Evolutionary conservation across 2,888 invertebrate species (phyloP).

Genomic region (Drosophila neutralis): DNA sequence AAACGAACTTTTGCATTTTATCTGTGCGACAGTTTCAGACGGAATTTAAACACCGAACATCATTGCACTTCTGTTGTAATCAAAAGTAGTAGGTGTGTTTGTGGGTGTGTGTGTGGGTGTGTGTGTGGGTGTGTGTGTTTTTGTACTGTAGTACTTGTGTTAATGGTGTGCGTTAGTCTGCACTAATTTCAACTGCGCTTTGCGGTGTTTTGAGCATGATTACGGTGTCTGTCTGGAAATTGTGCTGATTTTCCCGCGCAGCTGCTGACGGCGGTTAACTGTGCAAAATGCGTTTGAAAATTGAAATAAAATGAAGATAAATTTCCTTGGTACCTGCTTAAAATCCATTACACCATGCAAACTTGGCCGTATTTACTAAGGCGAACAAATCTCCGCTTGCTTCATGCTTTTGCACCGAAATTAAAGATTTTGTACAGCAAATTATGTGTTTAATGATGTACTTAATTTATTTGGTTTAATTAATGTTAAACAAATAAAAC

Average conservation of each 20-base stretch:
- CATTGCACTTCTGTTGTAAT: conserved; percentile 53
- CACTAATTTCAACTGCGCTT: conserved; percentile 59
- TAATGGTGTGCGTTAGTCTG: conserved; percentile 42
- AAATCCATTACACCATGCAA: conserved; percentile 32
- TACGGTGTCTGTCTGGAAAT: conserved; percentile 55
- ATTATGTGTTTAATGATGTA: not conserved
- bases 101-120: conserved; percentile 11
- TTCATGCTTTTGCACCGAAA: not conserved
- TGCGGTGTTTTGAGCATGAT: conserved; percentile 68
- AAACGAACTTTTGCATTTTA: conserved; percentile 32
- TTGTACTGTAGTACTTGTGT: conserved; percentile 20
- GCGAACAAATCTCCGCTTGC: not conserved
- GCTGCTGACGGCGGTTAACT: conserved; percentile 27
- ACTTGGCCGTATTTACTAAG: conserved; percentile 12
- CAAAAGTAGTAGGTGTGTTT: conserved; percentile 33
- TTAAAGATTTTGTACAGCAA: not conserved
- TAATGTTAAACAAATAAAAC: not conserved
- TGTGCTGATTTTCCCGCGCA: conserved; percentile 43
- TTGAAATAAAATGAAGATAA: conserved; percentile 59
- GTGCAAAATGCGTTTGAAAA: conserved; percentile 32
- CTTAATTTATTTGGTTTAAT: not conserved
- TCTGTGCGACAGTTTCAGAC: conserved; percentile 26
- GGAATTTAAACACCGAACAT: conserved; percentile 30
- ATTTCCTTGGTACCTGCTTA: conserved; percentile 28
- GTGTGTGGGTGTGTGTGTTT: conserved; percentile 4